Base-by-base conservation (phyloP, 2,888 invertebrate genomes). In the Therioaphis trifolii region DNA sequence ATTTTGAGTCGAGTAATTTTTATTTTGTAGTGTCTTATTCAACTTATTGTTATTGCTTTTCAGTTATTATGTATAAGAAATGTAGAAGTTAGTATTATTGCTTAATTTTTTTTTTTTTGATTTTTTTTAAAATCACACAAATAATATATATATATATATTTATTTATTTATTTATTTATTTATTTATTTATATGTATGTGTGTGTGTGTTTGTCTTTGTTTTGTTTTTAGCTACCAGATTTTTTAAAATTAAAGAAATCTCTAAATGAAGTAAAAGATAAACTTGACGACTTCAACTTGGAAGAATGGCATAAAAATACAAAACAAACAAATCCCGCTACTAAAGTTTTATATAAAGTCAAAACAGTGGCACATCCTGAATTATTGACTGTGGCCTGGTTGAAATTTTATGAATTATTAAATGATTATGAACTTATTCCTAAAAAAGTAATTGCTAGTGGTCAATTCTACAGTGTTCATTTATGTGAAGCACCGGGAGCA, bases 401-500 rank as follows among this genome's bases (percentile, higher is more conserved):
- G 79, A 98, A 98, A 89, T 95, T 98, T 88, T 96, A 94, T 87
- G 98, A 98, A 88, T 93, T 93, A 86, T 89, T 93, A 2, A 90
- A 90, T 72, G 90, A 91, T 3, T 94, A 92, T 88, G 89, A 90
- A 5, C 87, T 95, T 12, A 89, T 94, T 76, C 91, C 92, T 0
- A 86, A 88, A 4, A 88, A 89, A 61, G 90, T 89, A 0, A 87
- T 89, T 0, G 87, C 88, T 75, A 87, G 89, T 0, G 88, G 89
- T 11, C 88, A 89, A 85, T 89, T 94, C 74, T 91, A 91, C 84
- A 92, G 94, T 0, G 88, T 98, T 14, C 98, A 98, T 89, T 89
- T 99, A 24, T 99, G 98, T 89, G 98, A 99, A 90, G 98, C 98
- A 0, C 99, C 99, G 0, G 99, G 99, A 0, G 97, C 96, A 1